Evolutionary conservation across 2,113 vertebrate genomes (phyloP), one percentile per base, ranked within the genome.

Genomic region (Psittacus erithacus): DNA sequence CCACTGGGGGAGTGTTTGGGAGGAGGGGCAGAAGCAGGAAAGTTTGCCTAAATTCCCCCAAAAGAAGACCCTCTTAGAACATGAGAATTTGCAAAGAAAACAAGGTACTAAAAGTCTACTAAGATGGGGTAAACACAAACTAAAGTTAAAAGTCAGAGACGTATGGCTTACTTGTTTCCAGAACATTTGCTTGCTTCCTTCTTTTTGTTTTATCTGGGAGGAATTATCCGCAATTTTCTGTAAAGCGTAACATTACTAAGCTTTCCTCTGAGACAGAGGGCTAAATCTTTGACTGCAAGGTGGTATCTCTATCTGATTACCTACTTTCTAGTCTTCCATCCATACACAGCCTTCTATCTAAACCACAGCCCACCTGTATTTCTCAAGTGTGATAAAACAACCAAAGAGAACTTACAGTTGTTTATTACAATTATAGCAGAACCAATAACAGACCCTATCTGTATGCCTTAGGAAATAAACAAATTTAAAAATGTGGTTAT

Each of bases 1-100:
- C 8, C 18, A 13, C 1, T 23, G 13, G 15, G 12, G 8, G 5
- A 14, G 10, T 5, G 12, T 10, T 8, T 3, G 4, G 15, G 28
- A 9, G 16, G 3, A 11, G 5, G 2, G 4, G 15, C 5, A 12
- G 14, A 5, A 46, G 10, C 9, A 62, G 22, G 67, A 86, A 86
- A 52, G 52, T 38, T 60, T 67, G 50, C 13, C 27, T 39, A 14
- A 53, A 35, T 20, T 81, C 7, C 6, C 23, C 25, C 10, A 70
- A 55, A 71, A 8, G 20, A 75, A 35, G 19, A 43, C 25, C 8
- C 35, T 33, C 70, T 75, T 38, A 77, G 22, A 88, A 43, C 6
- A 11, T 6, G 2, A 60, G 17, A 50, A 46, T 76, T 22, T 64
- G 29, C 27, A 31, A 71, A 55, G 57, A 12, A 39, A 86, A 53